Conservation (phyloP, 2,113 vertebrate species). For the Engraulis encrasicolus region DNA sequence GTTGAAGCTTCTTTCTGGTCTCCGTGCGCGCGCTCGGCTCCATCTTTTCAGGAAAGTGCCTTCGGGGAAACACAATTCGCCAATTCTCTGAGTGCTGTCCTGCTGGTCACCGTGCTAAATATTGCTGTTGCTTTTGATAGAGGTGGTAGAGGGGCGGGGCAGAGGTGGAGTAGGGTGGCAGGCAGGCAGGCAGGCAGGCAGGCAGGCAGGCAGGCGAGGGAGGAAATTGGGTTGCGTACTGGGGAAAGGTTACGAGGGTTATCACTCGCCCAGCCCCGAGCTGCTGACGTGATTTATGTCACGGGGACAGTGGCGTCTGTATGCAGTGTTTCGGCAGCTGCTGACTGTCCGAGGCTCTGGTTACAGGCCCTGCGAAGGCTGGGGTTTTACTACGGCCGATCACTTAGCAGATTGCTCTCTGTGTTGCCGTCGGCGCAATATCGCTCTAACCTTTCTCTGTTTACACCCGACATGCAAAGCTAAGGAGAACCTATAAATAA, state of each 20-base stretch:
- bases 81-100: neutral
- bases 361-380: constrained; percentile 44
- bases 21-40: neutral
- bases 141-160: constrained; percentile 1
- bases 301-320: constrained; percentile 38
- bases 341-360: constrained; percentile 42
- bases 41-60: constrained; percentile 31
- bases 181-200: too few relatives aligned
- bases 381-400: constrained; percentile 37
- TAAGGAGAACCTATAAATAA: constrained; percentile 61
- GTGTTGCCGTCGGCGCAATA: constrained; percentile 27
- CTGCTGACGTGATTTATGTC: constrained; percentile 57
- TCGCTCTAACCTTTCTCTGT: constrained; percentile 55
- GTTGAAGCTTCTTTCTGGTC: neutral
- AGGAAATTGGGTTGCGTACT: neutral
- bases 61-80: constrained; percentile 49
- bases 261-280: constrained; percentile 18
- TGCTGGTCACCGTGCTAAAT: constrained; percentile 36
- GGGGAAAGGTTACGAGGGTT: constrained; percentile 40
- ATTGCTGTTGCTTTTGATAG: constrained; percentile 25
- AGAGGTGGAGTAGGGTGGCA: neutral
- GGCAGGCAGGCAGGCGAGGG: too few relatives aligned
- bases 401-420: constrained; percentile 45
- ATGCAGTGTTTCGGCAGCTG: constrained; percentile 43
- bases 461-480: constrained; percentile 56